These are phyloP conservation scores for Asobara japonica DNA, from an alignment of 1,140 invertebrate genomes.

Conservation along the genomic window DNA sequence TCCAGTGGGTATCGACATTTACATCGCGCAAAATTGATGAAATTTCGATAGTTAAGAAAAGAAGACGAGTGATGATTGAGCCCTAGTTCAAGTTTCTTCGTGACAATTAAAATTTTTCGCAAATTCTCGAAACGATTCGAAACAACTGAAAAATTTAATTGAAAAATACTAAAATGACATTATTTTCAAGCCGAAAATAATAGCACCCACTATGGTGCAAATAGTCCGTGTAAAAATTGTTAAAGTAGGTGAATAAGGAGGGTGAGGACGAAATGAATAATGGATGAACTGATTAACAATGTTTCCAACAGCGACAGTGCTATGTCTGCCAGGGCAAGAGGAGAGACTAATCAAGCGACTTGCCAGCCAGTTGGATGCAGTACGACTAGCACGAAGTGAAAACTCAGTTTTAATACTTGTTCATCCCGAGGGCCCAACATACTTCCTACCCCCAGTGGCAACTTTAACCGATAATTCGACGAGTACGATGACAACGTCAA, in stretches of 20 bases:
- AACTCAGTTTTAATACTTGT: slow-evolving; percentile 56
- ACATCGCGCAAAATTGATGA: too few relatives aligned
- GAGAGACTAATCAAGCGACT: slow-evolving; percentile 52
- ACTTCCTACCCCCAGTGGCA: slow-evolving; percentile 46
- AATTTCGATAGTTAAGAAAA: too few relatives aligned
- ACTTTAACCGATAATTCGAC: slow-evolving; percentile 36
- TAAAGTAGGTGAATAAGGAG: neutral
- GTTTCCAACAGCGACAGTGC: slow-evolving; percentile 49
- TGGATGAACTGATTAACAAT: too few relatives aligned
- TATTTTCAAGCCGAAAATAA: neutral
- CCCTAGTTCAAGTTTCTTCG: too few relatives aligned
- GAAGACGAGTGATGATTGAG: too few relatives aligned
- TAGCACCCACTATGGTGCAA: too few relatives aligned
- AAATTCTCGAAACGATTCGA: neutral
- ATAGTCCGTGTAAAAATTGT: too few relatives aligned
- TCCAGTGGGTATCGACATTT: too few relatives aligned
- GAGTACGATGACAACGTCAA: slow-evolving; percentile 30
- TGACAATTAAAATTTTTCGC: too few relatives aligned
- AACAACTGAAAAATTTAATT: too few relatives aligned
- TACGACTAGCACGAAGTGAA: slow-evolving; percentile 48
- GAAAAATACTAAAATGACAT: neutral
- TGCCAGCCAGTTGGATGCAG: slow-evolving; percentile 55
- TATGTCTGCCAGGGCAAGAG: slow-evolving; percentile 62
- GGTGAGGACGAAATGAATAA: too few relatives aligned
- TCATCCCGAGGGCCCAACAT: slow-evolving; percentile 52